A percentile compares a stretch with the other conserved stretches of the same genome.
These are phyloP conservation scores for Trissolcus japonicus DNA, from an alignment of 2,888 invertebrate genomes.

Conservation along the genomic window DNA sequence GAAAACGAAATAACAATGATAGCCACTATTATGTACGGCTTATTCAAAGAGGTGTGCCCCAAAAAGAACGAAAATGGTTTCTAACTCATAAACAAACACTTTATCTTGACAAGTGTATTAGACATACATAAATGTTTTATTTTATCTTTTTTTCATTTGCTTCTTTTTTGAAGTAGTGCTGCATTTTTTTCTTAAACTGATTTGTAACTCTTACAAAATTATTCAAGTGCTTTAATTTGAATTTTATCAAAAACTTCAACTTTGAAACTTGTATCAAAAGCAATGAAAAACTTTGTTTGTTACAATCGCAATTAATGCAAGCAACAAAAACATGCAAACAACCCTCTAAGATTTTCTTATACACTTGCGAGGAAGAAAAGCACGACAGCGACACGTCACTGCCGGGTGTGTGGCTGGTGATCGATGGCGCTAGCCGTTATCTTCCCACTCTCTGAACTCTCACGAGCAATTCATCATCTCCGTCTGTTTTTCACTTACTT, in stretches of 20 bases:
- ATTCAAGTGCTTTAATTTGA: too few species aligned
- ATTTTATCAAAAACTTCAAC: not conserved
- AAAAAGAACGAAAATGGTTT: too few species aligned
- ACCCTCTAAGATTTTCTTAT: constrained; percentile 23
- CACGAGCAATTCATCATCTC: constrained; percentile 75
- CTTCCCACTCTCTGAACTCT: constrained; percentile 70
- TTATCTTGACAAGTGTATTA: too few species aligned
- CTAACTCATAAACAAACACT: too few species aligned
- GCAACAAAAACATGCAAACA: not conserved
- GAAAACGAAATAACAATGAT: too few species aligned
- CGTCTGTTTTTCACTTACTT: constrained; percentile 76
- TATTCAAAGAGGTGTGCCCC: too few species aligned
- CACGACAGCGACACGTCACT: constrained; percentile 67
- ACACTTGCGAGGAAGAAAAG: constrained; percentile 43
- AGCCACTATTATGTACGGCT: too few species aligned
- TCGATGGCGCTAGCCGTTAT: constrained; percentile 75
- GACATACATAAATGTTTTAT: too few species aligned
- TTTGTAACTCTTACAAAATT: too few species aligned
- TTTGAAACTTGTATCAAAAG: not conserved
- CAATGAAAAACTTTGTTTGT: not conserved
- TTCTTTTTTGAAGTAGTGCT: too few species aligned
- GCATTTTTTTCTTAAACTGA: too few species aligned
- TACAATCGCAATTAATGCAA: not conserved
- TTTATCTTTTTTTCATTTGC: too few species aligned
- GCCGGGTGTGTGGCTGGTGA: constrained; percentile 71